Evolutionary conservation across 2,797 vertebrate species (phyloP).

Genomic region (Harpagifer antarcticus): DNA sequence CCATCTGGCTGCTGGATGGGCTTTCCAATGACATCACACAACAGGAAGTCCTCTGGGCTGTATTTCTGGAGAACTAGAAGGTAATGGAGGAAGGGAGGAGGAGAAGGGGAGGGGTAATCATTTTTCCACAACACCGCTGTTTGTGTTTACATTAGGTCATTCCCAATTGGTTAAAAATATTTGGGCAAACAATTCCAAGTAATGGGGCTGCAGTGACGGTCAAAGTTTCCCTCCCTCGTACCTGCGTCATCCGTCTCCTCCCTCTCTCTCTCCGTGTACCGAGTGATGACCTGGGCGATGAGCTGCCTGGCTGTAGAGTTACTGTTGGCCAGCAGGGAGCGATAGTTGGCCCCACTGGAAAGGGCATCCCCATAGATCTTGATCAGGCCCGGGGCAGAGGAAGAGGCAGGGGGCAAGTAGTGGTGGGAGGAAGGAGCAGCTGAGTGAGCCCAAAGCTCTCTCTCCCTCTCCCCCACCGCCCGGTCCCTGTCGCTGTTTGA

Average conservation of each 20-base stretch:
- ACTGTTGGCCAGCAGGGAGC: conserved; percentile 86
- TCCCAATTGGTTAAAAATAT: conserved; percentile 41
- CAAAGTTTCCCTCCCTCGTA: conserved; percentile 57
- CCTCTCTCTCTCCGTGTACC: conserved; percentile 87
- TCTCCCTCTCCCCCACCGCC: conserved; percentile 80
- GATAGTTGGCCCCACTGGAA: conserved; percentile 88
- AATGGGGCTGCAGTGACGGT: conserved; percentile 51
- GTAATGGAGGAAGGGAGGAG: conserved; percentile 73
- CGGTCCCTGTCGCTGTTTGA: conserved; percentile 88
- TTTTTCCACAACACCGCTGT: conserved; percentile 67
- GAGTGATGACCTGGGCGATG: conserved; percentile 88
- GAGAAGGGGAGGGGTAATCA: conserved; percentile 51
- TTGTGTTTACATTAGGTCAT: conserved; percentile 65
- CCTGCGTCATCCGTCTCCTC: conserved; percentile 87
- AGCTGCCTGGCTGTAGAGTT: conserved; percentile 86
- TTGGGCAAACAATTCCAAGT: conserved; percentile 53
- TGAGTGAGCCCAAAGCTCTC: conserved; percentile 82
- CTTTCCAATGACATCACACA: conserved; percentile 92
- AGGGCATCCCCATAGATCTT: conserved; percentile 89
- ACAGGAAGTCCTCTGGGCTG: conserved; percentile 88
- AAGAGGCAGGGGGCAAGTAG: conserved; percentile 84
- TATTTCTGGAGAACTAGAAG: conserved; percentile 85
- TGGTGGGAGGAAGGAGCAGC: conserved; percentile 85
- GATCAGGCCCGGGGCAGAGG: conserved; percentile 86
- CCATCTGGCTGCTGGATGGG: conserved; percentile 85